Evolutionary conservation across 2,888 invertebrate species (phyloP).

Genomic region (Plagodis pulveraria): DNA sequence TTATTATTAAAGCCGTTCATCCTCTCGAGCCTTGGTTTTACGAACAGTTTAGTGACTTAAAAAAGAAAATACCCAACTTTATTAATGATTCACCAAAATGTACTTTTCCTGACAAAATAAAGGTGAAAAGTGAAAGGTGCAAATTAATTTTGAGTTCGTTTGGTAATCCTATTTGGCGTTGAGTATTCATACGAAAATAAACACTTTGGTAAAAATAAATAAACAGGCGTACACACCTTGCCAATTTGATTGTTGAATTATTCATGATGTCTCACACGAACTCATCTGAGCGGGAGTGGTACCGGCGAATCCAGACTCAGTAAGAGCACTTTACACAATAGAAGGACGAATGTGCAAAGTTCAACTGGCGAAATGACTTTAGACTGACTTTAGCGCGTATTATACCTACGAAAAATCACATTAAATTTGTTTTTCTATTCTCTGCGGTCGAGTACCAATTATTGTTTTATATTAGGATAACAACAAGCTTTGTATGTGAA

Average conservation of each 20-base stretch:
- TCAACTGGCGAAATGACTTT: too few relatives aligned
- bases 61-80: constrained; percentile 41
- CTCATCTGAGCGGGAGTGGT: constrained; percentile 60
- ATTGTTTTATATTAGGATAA: too few relatives aligned
- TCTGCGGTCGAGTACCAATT: background rate
- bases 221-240: constrained; percentile 76
- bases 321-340: constrained; percentile 2
- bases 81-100: constrained; percentile 26
- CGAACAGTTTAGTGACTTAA: constrained; percentile 54
- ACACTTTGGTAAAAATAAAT: constrained; percentile 73
- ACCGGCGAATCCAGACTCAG: constrained; percentile 8
- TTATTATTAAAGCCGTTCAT: constrained; percentile 60
- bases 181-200: constrained; percentile 62
- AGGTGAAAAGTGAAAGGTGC: constrained; percentile 20
- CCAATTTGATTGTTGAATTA: constrained; percentile 82
- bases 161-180: constrained; percentile 32
- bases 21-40: constrained; percentile 52
- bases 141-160: constrained; percentile 44
- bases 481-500: too few relatives aligned
- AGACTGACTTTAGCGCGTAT: too few relatives aligned
- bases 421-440: background rate
- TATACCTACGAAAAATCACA: background rate
- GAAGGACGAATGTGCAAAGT: too few relatives aligned
- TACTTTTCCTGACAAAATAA: constrained; percentile 25
- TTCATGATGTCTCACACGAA: constrained; percentile 76